Base-by-base conservation (phyloP, 2,797 vertebrate species). In the Amazona ochrocephala region DNA sequence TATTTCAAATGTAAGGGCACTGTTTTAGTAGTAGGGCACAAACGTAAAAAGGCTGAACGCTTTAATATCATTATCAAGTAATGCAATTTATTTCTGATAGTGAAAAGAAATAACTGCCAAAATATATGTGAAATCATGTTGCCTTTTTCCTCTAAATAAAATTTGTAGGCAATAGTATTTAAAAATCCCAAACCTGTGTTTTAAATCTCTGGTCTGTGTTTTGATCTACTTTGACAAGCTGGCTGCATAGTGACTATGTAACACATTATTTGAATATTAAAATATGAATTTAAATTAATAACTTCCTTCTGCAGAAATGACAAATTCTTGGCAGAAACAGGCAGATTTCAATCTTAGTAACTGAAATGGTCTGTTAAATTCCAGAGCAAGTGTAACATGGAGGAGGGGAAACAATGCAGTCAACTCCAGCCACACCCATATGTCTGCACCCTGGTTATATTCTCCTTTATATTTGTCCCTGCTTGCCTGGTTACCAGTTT, bases 351-450 rank as follows among this genome's bases (percentile, higher is more conserved):
- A 3, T 72, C 51, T 66, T 47, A 6, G 41, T 87, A 61, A 48
- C 81, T 91, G 72, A 94, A 91, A 56, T 66, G 23, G 53, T 75
- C 24, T 77, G 13, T 84, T 75, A 62, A 84, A 90, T 81, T 91
- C 80, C 54, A 60, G 64, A 70, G 51, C 29, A 44, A 88, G 47
- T n/a, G 9, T 58, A 45, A 73, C 10, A 5, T 1, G 11, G 39
- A 42, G 39, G 37, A 30, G 13, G 58, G 4, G 21, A 53, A 58
- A 45, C 60, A 76, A 8, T 54, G 67, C 32, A 48, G 66, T 68
- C n/a, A 50, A 7, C 22, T 41, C 47, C 54, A 71, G 42, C 27
- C 54, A 12, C 48, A 58, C 72, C 87, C 41, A 1, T 29, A 5
- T 47, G 50, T 65, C 56, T 90, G 81, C 18, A 17, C 73, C 58